A percentile compares a stretch with the other conserved stretches of the same genome.
phyloP scores from a whole-genome alignment of 2,888 invertebrate genomes.

The Archaeoteleia sp. region DNA sequence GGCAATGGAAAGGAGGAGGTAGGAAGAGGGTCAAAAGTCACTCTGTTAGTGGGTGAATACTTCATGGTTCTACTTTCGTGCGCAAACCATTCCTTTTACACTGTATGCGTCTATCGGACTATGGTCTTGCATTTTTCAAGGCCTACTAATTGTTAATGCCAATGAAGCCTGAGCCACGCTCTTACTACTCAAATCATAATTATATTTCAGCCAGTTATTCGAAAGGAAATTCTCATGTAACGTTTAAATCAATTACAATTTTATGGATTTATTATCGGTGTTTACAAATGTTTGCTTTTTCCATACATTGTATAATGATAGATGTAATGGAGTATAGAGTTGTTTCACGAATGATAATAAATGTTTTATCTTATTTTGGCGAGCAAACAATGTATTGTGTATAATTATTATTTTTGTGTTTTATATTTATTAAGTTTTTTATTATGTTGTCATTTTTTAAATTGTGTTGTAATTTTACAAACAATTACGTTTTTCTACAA shows the following conservation, averaged over 20 bases:
- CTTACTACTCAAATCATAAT: too few relatives aligned
- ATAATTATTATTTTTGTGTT: too few relatives aligned
- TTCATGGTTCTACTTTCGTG: constrained; percentile 65
- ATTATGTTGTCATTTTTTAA: too few relatives aligned
- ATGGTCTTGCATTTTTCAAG: constrained; percentile 49
- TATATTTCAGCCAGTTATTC: constrained; percentile 38
- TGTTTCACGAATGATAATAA: too few relatives aligned
- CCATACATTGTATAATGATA: too few relatives aligned
- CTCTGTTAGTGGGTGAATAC: constrained; percentile 69
- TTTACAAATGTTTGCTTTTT: not conserved
- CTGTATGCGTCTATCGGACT: constrained; percentile 39
- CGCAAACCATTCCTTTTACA: constrained; percentile 47
- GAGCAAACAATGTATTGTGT: too few relatives aligned
- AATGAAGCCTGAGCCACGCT: constrained; percentile 14
- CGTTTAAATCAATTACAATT: constrained; percentile 32
- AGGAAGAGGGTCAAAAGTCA: constrained; percentile 66
- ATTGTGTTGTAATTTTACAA: too few relatives aligned
- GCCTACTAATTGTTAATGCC: constrained; percentile 53
- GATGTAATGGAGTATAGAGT: too few relatives aligned
- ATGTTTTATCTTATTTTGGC: too few relatives aligned
- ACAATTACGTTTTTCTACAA: too few relatives aligned
- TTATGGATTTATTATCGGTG: constrained; percentile 22
- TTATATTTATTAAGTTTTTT: too few relatives aligned
- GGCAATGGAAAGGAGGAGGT: constrained; percentile 35
- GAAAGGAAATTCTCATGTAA: constrained; percentile 43